These are phyloP conservation scores for Stenodema calcarata DNA, from an alignment of 2,888 invertebrate genomes.

Conservation along the genomic window DNA sequence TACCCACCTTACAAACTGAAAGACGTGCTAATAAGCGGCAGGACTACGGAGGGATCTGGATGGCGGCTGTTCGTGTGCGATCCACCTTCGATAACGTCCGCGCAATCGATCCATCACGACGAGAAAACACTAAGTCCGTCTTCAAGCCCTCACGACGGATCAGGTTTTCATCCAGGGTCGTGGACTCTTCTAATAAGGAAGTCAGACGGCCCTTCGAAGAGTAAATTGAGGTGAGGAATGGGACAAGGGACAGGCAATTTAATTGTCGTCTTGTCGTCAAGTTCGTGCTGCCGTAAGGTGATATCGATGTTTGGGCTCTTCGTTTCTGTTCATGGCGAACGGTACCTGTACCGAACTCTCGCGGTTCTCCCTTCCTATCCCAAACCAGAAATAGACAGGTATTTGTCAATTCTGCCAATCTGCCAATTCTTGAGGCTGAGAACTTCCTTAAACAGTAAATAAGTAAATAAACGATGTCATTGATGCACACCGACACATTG, in stretches of 20 bases:
- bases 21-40: slow-evolving; percentile 31
- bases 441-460: no score
- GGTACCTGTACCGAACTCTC: not conserved
- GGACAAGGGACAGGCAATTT: slow-evolving; percentile 1
- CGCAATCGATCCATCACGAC: slow-evolving; percentile 34
- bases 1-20: slow-evolving; percentile 15
- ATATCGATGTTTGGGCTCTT: not conserved
- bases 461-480: no score
- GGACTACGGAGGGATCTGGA: not conserved
- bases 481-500: no score
- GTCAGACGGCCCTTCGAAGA: slow-evolving; percentile 1
- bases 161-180: not conserved
- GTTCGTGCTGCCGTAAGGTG: slow-evolving; percentile 15
- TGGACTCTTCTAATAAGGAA: slow-evolving; percentile 32
- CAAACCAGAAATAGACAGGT: not conserved
- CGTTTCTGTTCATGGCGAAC: not conserved
- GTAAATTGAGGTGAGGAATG: slow-evolving; percentile 27
- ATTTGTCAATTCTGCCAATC: no score
- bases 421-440: no score
- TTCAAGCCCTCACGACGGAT: slow-evolving; percentile 2
- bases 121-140: slow-evolving; percentile 6
- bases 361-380: not conserved
- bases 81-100: slow-evolving; percentile 26
- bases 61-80: slow-evolving; percentile 30
- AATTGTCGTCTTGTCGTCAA: slow-evolving; percentile 21